phyloP scores from a whole-genome alignment of 1,140 invertebrate species.

The Mizuhopecten yessoensis region DNA sequence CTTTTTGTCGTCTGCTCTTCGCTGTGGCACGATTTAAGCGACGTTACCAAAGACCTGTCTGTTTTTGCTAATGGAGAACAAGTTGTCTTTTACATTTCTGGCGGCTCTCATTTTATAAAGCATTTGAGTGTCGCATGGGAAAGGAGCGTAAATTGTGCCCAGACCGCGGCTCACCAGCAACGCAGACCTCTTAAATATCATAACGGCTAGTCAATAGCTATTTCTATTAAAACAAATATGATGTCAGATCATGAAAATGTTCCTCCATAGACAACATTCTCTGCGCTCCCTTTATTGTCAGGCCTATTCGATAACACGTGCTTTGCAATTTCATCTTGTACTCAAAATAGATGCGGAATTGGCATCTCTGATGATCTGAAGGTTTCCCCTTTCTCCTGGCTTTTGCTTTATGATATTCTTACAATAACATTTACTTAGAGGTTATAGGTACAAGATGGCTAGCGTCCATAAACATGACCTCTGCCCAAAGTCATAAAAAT shows the following conservation, averaged over 20 bases:
- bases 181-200: constrained; percentile 32
- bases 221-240: constrained; percentile 31
- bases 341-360: neutral
- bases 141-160: neutral
- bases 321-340: neutral
- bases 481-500: constrained; percentile 34
- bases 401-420: neutral
- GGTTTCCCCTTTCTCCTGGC: neutral
- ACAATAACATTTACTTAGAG: neutral
- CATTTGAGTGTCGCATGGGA: neutral
- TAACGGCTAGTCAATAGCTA: neutral
- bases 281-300: neutral
- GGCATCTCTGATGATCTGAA: neutral
- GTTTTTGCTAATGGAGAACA: neutral
- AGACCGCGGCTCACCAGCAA: neutral
- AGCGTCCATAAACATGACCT: constrained; percentile 17
- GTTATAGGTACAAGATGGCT: neutral
- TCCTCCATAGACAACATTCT: neutral
- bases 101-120: neutral
- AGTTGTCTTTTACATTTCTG: neutral
- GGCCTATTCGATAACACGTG: neutral
- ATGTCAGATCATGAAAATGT: neutral
- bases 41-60: neutral
- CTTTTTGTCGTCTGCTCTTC: constrained; percentile 37
- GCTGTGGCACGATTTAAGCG: neutral